Evolutionary conservation across 2,888 invertebrate species (phyloP).

Genomic region (Cheilosia pagana): DNA sequence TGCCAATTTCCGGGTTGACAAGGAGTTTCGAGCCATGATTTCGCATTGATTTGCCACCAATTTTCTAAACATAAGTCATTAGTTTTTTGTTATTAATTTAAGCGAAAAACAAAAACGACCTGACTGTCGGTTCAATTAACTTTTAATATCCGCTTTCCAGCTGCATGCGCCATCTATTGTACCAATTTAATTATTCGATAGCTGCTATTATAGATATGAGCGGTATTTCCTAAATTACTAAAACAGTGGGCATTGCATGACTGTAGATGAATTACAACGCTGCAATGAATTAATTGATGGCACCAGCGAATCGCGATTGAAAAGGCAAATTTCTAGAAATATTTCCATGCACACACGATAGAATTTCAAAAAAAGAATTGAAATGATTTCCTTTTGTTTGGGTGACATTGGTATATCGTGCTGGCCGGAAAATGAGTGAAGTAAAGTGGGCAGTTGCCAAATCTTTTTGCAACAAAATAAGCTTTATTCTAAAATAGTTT

Average conservation of each 20-base stretch:
- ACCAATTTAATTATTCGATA: slow-evolving; percentile 18
- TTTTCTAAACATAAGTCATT: too few species aligned
- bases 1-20: slow-evolving; percentile 47
- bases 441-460: too few species aligned
- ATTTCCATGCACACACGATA: background rate
- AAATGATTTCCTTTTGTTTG: background rate
- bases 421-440: background rate
- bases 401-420: background rate
- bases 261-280: slow-evolving; percentile 1
- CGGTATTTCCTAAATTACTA: background rate
- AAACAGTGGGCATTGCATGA: slow-evolving; percentile 8
- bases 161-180: slow-evolving; percentile 6
- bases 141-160: background rate
- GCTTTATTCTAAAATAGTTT: too few species aligned
- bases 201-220: slow-evolving; percentile 1
- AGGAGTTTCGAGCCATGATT: background rate
- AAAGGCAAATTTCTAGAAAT: slow-evolving; percentile 15
- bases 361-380: background rate
- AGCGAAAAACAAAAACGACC: background rate
- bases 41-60: background rate
- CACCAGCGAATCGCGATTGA: slow-evolving; percentile 36
- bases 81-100: background rate
- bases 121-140: slow-evolving; percentile 12
- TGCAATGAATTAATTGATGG: slow-evolving; percentile 48
- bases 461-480: too few species aligned